Base-by-base conservation (phyloP, 2,888 invertebrate genomes). In the Podotricha telesiphe region DNA sequence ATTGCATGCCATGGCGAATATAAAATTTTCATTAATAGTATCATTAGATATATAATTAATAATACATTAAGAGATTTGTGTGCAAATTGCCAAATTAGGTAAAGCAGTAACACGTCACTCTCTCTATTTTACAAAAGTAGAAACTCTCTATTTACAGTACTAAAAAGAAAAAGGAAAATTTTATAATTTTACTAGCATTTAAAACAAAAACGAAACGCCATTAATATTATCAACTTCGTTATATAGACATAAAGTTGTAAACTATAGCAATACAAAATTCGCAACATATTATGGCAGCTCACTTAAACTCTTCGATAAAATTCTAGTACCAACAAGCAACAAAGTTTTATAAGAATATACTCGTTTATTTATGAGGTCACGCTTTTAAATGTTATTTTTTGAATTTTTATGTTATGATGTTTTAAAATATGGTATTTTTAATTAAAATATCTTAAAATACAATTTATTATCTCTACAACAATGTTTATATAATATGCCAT, bases 241-340 rank as follows among this genome's bases (percentile, higher is more conserved):
- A 59, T 45, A 22, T 22, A 58, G 42, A 42, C 11, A 42, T 42
- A 28, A 59, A 59, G 11, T 59, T 59, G 10, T 28, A 45, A 59
- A 42, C 59, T 59, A 45, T 42, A n/a, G 28, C 45, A 45, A 45
- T 45, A 59, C 45, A 59, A 59, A 59, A 59, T 17, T 59, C 42
- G 45, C 17, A 59, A 59, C 22, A 45, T 59, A 45, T 59, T 59
- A 59, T 59, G 45, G 45, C 17, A 45, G 45, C 45, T 59, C 17
- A 45, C 59, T 45, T 59, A 17, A 45, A 59, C 22, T 59, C 42
- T n/a, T 45, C 59, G 22, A 59, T 59, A 45, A 59, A 59, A 42
- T 59, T 28, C 59, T 22, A 37, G 34, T 55, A 22, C 45, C 28
- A 10, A 53, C n/a, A 2, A n/a, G n/a, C n/a, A 22, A 56, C 7